Evolutionary conservation across 2,888 invertebrate genomes (phyloP).

Genomic region (Conistra vaccinii): DNA sequence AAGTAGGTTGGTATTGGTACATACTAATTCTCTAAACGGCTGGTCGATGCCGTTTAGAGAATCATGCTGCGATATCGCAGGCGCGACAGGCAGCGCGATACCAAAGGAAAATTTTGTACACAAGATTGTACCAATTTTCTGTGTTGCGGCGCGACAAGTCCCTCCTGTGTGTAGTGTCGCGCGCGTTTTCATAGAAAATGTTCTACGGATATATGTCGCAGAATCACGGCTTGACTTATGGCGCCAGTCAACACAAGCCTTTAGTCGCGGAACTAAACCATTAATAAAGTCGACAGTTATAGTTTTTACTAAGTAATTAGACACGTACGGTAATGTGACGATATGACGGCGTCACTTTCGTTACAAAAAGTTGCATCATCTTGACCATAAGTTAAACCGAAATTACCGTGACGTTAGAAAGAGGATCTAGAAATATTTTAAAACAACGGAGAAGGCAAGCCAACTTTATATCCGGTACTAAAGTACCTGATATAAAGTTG

Average conservation of each 20-base stretch:
- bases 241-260: no score
- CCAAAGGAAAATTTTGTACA: no score
- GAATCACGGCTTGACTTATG: no score
- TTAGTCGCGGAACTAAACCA: conserved; percentile 11
- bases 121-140: no score
- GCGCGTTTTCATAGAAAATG: no score
- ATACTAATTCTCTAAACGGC: conserved; percentile 2
- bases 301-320: background rate
- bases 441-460: background rate
- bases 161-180: no score
- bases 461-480: conserved; percentile 17
- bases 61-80: no score
- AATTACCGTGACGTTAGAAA: background rate
- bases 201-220: no score
- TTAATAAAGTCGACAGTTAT: background rate
- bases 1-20: background rate
- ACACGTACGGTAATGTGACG: background rate
- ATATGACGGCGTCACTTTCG: background rate
- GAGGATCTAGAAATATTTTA: background rate
- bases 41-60: no score
- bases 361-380: background rate
- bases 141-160: no score
- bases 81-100: no score
- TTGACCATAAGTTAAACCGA: background rate
- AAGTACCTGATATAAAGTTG: no score